Evolutionary conservation across 2,113 vertebrate species (phyloP).

Genomic region (Corydoras sp.): DNA sequence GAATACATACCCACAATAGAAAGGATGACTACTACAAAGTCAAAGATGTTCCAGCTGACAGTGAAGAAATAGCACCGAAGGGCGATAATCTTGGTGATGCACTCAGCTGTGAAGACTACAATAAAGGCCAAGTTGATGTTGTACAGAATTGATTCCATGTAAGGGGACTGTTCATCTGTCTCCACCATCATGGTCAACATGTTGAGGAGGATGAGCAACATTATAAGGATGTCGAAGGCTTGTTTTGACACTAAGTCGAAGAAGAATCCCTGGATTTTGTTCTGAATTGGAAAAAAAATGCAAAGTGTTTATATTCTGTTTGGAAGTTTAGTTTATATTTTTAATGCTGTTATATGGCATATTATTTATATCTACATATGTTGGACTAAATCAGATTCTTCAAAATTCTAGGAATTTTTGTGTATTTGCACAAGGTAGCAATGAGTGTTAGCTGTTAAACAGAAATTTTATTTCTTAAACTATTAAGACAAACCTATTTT

Average conservation of each 20-base stretch:
- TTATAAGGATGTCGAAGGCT: constrained; percentile 94
- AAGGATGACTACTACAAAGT: constrained; percentile 97
- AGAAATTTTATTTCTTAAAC: too few relatives aligned
- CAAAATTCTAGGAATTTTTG: too few relatives aligned
- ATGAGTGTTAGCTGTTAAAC: too few relatives aligned
- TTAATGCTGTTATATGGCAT: too few relatives aligned
- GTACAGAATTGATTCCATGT: constrained; percentile 80
- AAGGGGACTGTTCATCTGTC: constrained; percentile 85
- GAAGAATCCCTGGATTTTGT: constrained; percentile 84
- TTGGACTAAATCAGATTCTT: too few relatives aligned
- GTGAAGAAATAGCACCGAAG: constrained; percentile 94
- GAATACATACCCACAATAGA: constrained; percentile 80
- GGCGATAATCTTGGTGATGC: constrained; percentile 82
- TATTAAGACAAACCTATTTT: too few relatives aligned
- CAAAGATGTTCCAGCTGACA: constrained; percentile 97
- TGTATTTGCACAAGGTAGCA: too few relatives aligned
- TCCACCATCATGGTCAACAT: constrained; percentile 99
- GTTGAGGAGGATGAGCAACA: constrained; percentile 96
- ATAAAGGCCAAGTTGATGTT: constrained; percentile 95
- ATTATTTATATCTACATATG: too few relatives aligned
- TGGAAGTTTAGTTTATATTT: neutral
- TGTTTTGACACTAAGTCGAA: constrained; percentile 91
- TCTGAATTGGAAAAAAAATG: constrained; percentile 60
- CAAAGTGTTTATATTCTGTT: neutral
- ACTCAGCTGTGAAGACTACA: constrained; percentile 86